These are phyloP conservation scores for Bombus consobrinus DNA, from an alignment of 1,140 invertebrate genomes.

Conservation along the genomic window DNA sequence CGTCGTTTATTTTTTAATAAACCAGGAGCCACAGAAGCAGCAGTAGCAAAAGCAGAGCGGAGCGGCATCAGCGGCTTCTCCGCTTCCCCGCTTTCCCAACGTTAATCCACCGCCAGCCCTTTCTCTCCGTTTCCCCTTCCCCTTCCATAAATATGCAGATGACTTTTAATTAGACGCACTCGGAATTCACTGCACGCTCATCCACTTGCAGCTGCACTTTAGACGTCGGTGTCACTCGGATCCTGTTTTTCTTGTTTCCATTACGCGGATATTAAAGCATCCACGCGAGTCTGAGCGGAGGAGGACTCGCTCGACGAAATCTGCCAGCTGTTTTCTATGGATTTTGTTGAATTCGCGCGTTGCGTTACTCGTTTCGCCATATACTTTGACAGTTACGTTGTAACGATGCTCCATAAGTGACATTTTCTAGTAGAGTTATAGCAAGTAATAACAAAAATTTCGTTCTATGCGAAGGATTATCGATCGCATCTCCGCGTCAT, in stretches of 20 bases:
- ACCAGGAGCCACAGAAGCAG: not conserved
- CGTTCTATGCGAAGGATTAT: too few relatives aligned
- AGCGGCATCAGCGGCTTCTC: not conserved
- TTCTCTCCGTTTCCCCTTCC: slow-evolving; percentile 20
- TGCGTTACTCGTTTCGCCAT: too few relatives aligned
- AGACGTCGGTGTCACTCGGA: slow-evolving; percentile 44
- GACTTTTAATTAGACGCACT: slow-evolving; percentile 60
- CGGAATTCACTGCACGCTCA: slow-evolving; percentile 53
- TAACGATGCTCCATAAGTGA: too few relatives aligned
- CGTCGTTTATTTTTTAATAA: slow-evolving; percentile 43
- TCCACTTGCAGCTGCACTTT: slow-evolving; percentile 58
- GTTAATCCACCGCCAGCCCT: slow-evolving; percentile 22
- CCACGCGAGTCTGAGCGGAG: not conserved
- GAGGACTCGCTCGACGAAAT: not conserved
- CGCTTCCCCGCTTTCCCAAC: slow-evolving; percentile 8
- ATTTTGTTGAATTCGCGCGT: too few relatives aligned
- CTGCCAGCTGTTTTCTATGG: not conserved
- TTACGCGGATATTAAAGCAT: slow-evolving; percentile 45
- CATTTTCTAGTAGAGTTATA: too few relatives aligned
- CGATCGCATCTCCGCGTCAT: too few relatives aligned
- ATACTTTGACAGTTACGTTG: too few relatives aligned
- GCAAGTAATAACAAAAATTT: too few relatives aligned
- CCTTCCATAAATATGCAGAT: slow-evolving; percentile 52
- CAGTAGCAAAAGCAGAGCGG: not conserved
- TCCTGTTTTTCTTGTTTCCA: slow-evolving; percentile 37